Conservation (phyloP, 2,888 invertebrate species). For the Volucella inflata region DNA sequence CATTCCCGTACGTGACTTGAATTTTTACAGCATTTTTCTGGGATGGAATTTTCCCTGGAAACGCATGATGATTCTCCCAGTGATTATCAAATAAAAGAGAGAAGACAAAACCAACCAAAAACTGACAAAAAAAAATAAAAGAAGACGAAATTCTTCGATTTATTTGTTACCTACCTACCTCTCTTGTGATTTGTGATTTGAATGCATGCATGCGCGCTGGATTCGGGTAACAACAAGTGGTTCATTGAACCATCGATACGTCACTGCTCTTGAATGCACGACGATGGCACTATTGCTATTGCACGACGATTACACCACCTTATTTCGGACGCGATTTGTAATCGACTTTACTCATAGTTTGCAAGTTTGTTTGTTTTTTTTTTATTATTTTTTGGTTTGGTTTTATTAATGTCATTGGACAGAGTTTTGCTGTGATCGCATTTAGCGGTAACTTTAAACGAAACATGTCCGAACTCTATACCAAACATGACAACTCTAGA, state of each 20-base stretch:
- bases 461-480: slow-evolving; percentile 58
- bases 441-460: slow-evolving; percentile 56
- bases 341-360: slow-evolving; percentile 58
- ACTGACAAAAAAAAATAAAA: too few species aligned
- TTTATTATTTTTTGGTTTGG: slow-evolving; percentile 9
- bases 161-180: slow-evolving; percentile 51
- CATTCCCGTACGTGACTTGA: slow-evolving; percentile 75
- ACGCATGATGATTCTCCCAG: slow-evolving; percentile 69
- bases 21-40: slow-evolving; percentile 61
- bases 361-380: slow-evolving; percentile 32
- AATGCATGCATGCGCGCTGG: slow-evolving; percentile 58
- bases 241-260: slow-evolving; percentile 71
- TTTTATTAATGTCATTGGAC: slow-evolving; percentile 60
- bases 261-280: slow-evolving; percentile 62
- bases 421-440: slow-evolving; percentile 55
- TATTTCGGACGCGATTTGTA: slow-evolving; percentile 54
- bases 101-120: too few species aligned
- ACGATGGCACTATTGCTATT: slow-evolving; percentile 61
- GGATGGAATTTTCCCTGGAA: slow-evolving; percentile 72
- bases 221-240: slow-evolving; percentile 74
- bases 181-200: slow-evolving; percentile 44
- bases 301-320: slow-evolving; percentile 64
- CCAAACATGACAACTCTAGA: slow-evolving; percentile 44
- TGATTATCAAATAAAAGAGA: slow-evolving; percentile 68
- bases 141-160: slow-evolving; percentile 59